Evolutionary conservation across 2,797 vertebrate genomes (phyloP).

Genomic region (Austrolebias charrua): DNA sequence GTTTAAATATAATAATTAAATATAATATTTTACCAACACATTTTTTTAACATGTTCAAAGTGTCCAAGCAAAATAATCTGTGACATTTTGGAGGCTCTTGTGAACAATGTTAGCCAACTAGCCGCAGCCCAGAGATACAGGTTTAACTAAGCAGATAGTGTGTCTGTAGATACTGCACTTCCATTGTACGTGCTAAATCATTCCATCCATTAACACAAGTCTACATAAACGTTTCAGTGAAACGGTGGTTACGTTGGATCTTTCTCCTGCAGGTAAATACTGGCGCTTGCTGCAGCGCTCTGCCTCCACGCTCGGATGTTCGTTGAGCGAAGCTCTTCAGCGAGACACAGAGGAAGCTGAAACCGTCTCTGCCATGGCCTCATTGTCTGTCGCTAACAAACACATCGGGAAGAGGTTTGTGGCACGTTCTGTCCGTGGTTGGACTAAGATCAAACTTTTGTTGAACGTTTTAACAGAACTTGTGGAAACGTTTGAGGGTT

Average conservation of each 20-base stretch:
- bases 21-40: too few species aligned
- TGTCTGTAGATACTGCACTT: background rate
- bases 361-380: conserved; percentile 96
- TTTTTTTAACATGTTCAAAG: too few species aligned
- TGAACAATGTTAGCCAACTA: too few species aligned
- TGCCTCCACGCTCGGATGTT: conserved; percentile 84
- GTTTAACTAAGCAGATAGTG: too few species aligned
- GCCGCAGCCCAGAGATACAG: too few species aligned
- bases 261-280: conserved; percentile 85
- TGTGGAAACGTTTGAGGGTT: too few species aligned
- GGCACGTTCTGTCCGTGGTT: background rate
- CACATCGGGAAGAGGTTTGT: conserved; percentile 87
- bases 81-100: too few species aligned
- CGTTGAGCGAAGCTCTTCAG: conserved; percentile 88
- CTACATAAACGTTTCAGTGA: too few species aligned
- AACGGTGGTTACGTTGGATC: background rate
- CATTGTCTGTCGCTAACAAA: conserved; percentile 91
- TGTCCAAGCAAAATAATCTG: too few species aligned
- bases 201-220: too few species aligned
- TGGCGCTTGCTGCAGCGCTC: conserved; percentile 90
- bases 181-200: background rate
- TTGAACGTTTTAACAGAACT: too few species aligned
- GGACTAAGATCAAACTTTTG: background rate
- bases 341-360: conserved; percentile 92
- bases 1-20: too few species aligned